Evolutionary conservation across 2,888 invertebrate species (phyloP).

Genomic region (Notocelia uddmanniana): DNA sequence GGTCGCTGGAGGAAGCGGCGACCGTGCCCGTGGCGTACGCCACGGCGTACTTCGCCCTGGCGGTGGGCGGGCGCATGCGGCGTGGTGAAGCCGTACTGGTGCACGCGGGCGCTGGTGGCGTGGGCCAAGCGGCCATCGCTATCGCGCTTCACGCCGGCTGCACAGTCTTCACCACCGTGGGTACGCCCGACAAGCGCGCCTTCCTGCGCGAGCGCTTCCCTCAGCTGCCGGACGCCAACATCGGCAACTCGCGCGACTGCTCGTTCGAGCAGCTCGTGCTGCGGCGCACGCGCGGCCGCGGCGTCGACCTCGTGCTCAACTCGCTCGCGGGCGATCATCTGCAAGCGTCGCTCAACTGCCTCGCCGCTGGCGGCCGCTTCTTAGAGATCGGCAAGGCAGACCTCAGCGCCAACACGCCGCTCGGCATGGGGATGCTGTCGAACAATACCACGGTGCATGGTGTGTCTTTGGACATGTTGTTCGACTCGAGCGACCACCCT

Average conservation of each 20-base stretch:
- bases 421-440: constrained; percentile 98
- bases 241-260: constrained; percentile 96
- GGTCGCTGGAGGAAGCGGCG: constrained; percentile 97
- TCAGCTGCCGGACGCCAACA: constrained; percentile 90
- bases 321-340: constrained; percentile 94
- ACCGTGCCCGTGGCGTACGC: constrained; percentile 97
- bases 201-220: constrained; percentile 94
- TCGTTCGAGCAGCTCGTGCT: constrained; percentile 96
- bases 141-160: constrained; percentile 96
- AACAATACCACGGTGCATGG: constrained; percentile 99
- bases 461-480: constrained; percentile 96
- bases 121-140: constrained; percentile 98
- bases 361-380: constrained; percentile 97
- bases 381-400: constrained; percentile 99
- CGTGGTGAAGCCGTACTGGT: constrained; percentile 94
- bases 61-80: constrained; percentile 94
- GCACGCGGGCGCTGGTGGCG: constrained; percentile 98
- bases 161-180: constrained; percentile 96
- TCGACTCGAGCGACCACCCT: constrained; percentile 87
- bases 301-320: constrained; percentile 98
- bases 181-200: constrained; percentile 93
- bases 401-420: constrained; percentile 94
- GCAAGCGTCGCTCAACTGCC: constrained; percentile 96
- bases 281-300: constrained; percentile 93
- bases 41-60: constrained; percentile 95